A percentile compares a stretch with the other conserved stretches of the same genome.
These are phyloP conservation scores for Muschampia staudingeri DNA, from an alignment of 2,888 invertebrate species.

Conservation along the genomic window DNA sequence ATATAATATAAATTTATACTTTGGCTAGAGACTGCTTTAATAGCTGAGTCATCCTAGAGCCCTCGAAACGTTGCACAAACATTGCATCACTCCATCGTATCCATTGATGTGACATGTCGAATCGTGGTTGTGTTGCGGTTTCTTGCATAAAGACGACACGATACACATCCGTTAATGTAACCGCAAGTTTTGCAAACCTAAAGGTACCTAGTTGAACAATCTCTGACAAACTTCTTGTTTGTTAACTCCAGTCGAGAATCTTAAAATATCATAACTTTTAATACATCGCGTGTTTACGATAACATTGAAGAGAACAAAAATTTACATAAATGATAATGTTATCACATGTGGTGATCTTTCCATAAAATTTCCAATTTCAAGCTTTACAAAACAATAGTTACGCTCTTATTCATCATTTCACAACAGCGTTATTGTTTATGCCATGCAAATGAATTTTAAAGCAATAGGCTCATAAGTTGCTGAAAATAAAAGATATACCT, in stretches of 20 bases:
- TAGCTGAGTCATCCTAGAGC: conserved; percentile 26
- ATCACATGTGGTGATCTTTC: not conserved
- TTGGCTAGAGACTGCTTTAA: conserved; percentile 13
- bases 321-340: not conserved
- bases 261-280: not conserved
- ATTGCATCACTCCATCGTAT: conserved; percentile 36
- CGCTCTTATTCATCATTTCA: not conserved
- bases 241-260: conserved; percentile 1
- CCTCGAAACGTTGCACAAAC: conserved; percentile 33
- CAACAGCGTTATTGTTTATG: not conserved
- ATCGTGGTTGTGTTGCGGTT: conserved; percentile 38
- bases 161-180: conserved; percentile 35
- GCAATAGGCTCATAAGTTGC: not conserved
- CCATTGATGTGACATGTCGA: conserved; percentile 39
- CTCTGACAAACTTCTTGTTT: conserved; percentile 11
- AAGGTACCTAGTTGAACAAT: conserved; percentile 22
- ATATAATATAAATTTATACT: too few relatives aligned
- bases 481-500: not conserved
- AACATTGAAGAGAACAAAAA: not conserved
- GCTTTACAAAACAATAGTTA: not conserved
- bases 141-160: conserved; percentile 40
- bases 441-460: not conserved
- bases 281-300: conserved; percentile 1
- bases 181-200: conserved; percentile 27
- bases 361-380: conserved; percentile 20